Conservation (phyloP, 2,888 invertebrate genomes). For the Pinctada fucata region DNA sequence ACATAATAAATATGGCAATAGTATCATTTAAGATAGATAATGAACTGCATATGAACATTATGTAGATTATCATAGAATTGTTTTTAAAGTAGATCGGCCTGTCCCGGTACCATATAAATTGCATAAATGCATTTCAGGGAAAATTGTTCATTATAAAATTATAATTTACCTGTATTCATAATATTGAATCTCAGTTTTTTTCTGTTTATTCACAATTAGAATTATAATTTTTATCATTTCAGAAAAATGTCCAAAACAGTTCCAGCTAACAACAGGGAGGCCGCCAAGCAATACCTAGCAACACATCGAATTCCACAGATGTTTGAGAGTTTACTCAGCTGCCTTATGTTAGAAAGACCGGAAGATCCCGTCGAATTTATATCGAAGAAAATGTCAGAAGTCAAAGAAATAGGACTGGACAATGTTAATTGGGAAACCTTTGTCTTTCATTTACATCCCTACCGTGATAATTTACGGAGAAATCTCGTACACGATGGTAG, state of each 20-base stretch:
- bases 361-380: constrained; percentile 72
- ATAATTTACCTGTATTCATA: no score
- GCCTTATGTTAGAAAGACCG: constrained; percentile 73
- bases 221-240: background rate
- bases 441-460: constrained; percentile 71
- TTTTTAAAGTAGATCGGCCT: no score
- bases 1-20: no score
- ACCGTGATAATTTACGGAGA: constrained; percentile 63
- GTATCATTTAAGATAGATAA: no score
- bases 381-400: constrained; percentile 69
- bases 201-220: no score
- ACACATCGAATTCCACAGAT: constrained; percentile 71
- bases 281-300: constrained; percentile 69
- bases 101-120: no score
- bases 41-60: no score
- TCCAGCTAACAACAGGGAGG: constrained; percentile 55
- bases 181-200: no score
- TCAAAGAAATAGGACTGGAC: constrained; percentile 68
- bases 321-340: constrained; percentile 73
- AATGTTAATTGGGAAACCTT: constrained; percentile 76
- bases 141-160: no score
- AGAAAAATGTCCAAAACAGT: constrained; percentile 24
- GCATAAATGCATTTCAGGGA: no score
- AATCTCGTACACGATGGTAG: constrained; percentile 66
- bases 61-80: no score